Evolutionary conservation across 2,113 vertebrate genomes (phyloP).

Genomic region (Hemiprocne comata): DNA sequence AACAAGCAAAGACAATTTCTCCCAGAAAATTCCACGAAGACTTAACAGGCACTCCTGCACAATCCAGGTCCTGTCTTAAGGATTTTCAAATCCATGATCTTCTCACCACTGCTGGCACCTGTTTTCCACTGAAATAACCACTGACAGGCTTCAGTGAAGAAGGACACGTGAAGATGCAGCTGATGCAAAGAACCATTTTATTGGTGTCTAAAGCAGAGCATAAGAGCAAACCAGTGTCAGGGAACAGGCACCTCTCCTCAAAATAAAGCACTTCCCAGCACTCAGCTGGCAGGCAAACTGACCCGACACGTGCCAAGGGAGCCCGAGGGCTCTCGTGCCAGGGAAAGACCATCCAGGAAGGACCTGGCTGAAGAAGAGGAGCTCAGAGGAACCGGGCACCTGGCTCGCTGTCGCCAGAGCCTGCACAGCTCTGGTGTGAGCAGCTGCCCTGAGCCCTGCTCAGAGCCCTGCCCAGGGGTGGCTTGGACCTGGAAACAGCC

Average conservation of each 20-base stretch:
- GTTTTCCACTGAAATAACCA: too few relatives aligned
- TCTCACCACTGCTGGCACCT: background rate
- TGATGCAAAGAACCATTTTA: background rate
- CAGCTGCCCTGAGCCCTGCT: background rate
- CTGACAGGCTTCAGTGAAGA: accelerated
- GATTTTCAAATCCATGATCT: background rate
- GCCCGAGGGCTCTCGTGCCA: background rate
- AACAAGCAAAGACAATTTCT: too few relatives aligned
- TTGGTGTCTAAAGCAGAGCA: background rate
- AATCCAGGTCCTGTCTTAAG: background rate
- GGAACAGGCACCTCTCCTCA: background rate
- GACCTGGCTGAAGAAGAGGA: background rate
- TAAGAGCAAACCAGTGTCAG: background rate
- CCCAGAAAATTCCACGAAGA: background rate
- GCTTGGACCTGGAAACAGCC: background rate
- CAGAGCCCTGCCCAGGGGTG: background rate
- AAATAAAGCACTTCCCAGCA: background rate
- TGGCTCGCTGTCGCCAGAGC: background rate
- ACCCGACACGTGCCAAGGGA: too few relatives aligned
- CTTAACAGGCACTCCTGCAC: too few relatives aligned
- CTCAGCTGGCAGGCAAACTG: background rate
- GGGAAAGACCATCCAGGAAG: background rate
- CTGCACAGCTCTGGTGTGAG: background rate
- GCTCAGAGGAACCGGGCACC: background rate
- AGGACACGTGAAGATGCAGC: background rate